Base-by-base conservation (phyloP, 2,113 vertebrate genomes). In the Dromiciops gliroides region DNA sequence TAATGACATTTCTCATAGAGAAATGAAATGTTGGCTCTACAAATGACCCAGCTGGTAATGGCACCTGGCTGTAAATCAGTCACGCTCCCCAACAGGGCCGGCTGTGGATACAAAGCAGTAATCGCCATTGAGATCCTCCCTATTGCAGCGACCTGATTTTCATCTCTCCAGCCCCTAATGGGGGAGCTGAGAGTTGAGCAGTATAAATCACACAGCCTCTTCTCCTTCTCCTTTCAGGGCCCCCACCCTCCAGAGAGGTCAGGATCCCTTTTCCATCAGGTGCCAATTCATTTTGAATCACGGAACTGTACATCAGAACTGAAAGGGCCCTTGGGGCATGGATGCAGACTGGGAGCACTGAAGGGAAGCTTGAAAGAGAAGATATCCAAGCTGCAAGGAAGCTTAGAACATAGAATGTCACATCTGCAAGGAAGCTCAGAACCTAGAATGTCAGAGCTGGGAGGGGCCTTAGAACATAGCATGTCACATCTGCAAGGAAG, bases 231-330 rank as follows among this genome's bases (percentile, higher is more conserved):
- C 8, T 60, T 56, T 4, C 26, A 24, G 0, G 67, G 49, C 49
- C 89, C 89, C 94, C 44, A 92, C 26, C 25, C 93, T 96, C 95
- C n/a, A 28, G 89, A 91, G 50, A 75, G 96, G 95, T 96, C 89
- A 95, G 89, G 26, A 91, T 51, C 53, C 52, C 67, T 90, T 96
- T 95, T 26, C 92, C 50, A 95, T 97, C 83, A 95, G 51, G 47
- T 11, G 88, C 37, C 48, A 47, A 93, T 96, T 96, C 0, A 92
- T 60, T 92, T 94, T 60, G n/a, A 83, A 83, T 44, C 67, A 83
- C n/a, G 44, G 19, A 83, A 44, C 67, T 44, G n/a, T 23, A 44
- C 3, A 28, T 83, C 67, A 83, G n/a, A 83, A 23, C 37, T 23
- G 67, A 83, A 83, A 83, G 12, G 37, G 16, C 67, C 37, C 67